Evolutionary conservation across 2,888 invertebrate species (phyloP), one percentile per base, ranked within the genome.

Genomic region (Mythimna impura): DNA sequence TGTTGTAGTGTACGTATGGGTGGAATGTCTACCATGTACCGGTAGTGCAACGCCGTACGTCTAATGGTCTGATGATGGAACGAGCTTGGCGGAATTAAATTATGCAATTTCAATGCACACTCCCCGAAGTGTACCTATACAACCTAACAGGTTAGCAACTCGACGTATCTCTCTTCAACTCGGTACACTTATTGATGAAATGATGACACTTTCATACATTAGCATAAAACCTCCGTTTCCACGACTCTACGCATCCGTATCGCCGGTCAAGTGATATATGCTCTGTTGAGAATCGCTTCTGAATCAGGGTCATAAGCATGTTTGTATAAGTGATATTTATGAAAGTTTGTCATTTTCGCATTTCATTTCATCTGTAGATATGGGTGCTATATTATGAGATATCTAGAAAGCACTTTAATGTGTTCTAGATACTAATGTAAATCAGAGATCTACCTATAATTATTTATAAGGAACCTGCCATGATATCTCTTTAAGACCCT

Each of bases 151-250:
- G 43, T 47, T 47, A 47, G 43, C 5, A 47, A 47, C 43, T 47
- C 14, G 43, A 47, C 43, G 40, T 40, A 47, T 47, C 9, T 50
- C 50, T 47, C 47, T 50, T 20, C 17, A 17, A 20, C 50, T 50
- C 9, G 14, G 25, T 64, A 68, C 30, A 58, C 58, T 63, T 75
- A 66, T 68, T 73, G 78, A 82, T 76, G 76, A 72, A 65, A 65
- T 73, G 76, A 82, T 76, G 77, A 72, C 67, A 74, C 84, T 85
- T 85, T 85, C 83, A 62, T 57, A 64, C 64, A 80, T 84, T 84
- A 69, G 58, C 67, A 86, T 76, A 67, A 66, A 69, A 4, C 36
- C 34, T 66, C 43, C 61, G 65, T 76, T 84, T 73, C 71, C 25
- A 65, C 67, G 63, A 66, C 55, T 81, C 81, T 30, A 65, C 65